Conservation (phyloP, 2,888 invertebrate species). For the Archips xylosteana region DNA sequence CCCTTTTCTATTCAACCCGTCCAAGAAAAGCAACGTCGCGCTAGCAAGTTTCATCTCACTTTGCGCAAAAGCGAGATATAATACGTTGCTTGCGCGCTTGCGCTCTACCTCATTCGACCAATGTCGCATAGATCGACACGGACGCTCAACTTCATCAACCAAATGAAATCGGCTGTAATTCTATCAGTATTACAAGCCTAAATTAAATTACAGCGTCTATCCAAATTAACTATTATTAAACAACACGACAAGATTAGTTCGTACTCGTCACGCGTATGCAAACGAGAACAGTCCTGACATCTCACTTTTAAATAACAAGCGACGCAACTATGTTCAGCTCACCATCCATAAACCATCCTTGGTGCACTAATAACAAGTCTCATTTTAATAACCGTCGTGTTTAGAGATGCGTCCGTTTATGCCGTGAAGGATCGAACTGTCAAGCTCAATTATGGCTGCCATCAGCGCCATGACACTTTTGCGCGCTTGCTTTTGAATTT, state of each 20-base stretch:
- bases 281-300: constrained; percentile 38
- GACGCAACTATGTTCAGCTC: not conserved
- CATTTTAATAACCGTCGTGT: not conserved
- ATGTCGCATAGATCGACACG: not conserved
- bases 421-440: constrained; percentile 38
- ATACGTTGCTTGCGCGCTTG: too few relatives aligned
- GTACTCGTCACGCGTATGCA: constrained; percentile 44
- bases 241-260: constrained; percentile 31
- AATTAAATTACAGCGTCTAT: constrained; percentile 43
- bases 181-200: constrained; percentile 36
- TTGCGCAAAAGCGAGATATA: too few relatives aligned
- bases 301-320: not conserved
- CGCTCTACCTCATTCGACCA: not conserved
- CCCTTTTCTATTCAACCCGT: too few relatives aligned
- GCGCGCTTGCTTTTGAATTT: constrained; percentile 46
- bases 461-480: constrained; percentile 44
- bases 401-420: not conserved
- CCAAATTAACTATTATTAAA: constrained; percentile 42
- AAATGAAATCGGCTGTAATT: constrained; percentile 11
- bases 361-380: not conserved
- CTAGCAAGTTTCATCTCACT: too few relatives aligned
- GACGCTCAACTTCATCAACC: not conserved
- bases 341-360: not conserved
- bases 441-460: constrained; percentile 46
- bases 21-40: too few relatives aligned